Base-by-base conservation (phyloP, 92 coral and sea anemone species). In the Zoanthus solanderi region DNA sequence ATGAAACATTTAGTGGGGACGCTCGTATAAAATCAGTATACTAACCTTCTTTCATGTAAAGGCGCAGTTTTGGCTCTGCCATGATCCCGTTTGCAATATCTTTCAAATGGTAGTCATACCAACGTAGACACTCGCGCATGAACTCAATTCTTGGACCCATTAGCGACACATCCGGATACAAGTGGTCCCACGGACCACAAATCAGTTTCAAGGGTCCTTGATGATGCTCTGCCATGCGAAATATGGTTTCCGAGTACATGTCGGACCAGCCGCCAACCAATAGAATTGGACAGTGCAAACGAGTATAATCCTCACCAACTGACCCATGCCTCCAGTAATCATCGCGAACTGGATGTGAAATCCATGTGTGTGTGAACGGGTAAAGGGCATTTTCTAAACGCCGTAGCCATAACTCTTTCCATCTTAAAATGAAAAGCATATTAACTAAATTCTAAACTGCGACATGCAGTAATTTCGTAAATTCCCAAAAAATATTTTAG, bases 301-400 rank as follows among this genome's bases (percentile, higher is more conserved):
- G 84, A 78, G 91, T 9, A 83, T 90, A 92, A 83, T 94, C 92
- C 73, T 90, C 98, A 50, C 93, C 76, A 12, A 92, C 81, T 17
- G 98, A 94, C 9, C 88, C 98, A 46, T 94, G 95, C 75, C 91
- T 90, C 98, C 98, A 94, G 89, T 90, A 94, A 2, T 89, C 83
- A 50, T 94, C 95, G n/a, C 94, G 93, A 48, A 93, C 71, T 87
- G 90, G 95, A 57, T 94, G 95, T 44, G 92, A 83, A 17, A 93
- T 72, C 98, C 98, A 92, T 15, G 42, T 75, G 90, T 94, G 90
- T 7, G 92, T 78, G 93, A 95, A 94, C 0, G 98, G 95, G 61
- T 94, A 90, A 28, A 73, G 61, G 46, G 90, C 52, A 28, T 73
- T 61, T 18, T 78, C 71, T 61, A 94, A 63, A 54, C 98, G 98